A percentile compares a stretch with the other conserved stretches of the same genome.
phyloP scores from a whole-genome alignment of 2,113 vertebrate genomes.

The Megaptera novaeangliae region DNA sequence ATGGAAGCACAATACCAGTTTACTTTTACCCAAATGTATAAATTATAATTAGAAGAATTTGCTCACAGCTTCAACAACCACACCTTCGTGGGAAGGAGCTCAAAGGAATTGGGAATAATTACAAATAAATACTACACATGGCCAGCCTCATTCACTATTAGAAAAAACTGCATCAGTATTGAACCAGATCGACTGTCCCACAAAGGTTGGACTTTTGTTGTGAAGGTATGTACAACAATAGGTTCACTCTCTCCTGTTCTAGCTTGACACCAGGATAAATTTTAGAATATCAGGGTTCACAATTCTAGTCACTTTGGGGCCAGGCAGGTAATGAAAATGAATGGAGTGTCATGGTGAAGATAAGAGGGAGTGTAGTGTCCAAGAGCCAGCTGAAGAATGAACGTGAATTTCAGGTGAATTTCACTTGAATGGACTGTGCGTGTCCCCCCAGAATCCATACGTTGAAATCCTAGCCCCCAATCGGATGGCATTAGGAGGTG shows the following conservation, averaged over 20 bases:
- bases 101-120: not conserved
- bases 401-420: not conserved
- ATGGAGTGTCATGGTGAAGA: not conserved
- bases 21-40: slow-evolving; percentile 26
- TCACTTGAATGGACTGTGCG: not conserved
- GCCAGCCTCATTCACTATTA: not conserved
- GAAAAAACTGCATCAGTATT: not conserved
- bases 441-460: not conserved
- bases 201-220: not conserved
- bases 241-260: not conserved
- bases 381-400: not conserved
- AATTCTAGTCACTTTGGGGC: not conserved
- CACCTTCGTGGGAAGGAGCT: not conserved
- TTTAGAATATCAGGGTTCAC: not conserved
- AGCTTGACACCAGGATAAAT: not conserved
- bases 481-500: not conserved
- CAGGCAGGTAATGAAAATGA: not conserved
- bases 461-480: not conserved
- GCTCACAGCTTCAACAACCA: slow-evolving; percentile 19
- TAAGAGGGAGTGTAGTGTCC: rapidly evolving
- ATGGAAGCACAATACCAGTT: not conserved
- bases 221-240: not conserved
- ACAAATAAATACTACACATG: not conserved
- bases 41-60: slow-evolving; percentile 9
- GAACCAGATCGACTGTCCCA: not conserved